These are phyloP conservation scores for Drosophila tani DNA, from an alignment of 1,140 invertebrate species.

Conservation along the genomic window DNA sequence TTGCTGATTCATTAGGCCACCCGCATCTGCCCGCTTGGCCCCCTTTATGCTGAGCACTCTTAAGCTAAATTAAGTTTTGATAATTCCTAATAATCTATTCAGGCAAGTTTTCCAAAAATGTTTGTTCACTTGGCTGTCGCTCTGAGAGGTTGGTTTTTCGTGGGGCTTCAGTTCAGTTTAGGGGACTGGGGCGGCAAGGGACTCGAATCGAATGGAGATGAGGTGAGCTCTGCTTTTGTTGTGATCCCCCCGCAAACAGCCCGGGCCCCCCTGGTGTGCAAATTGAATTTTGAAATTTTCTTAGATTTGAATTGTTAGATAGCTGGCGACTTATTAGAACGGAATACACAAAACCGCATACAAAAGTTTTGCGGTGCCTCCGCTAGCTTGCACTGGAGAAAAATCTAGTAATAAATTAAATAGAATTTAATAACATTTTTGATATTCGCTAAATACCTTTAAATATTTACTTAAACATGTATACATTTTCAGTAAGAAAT, in stretches of 20 bases:
- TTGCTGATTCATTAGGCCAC: slow-evolving; percentile 64
- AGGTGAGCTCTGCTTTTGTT: slow-evolving; percentile 52
- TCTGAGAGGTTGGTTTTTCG: slow-evolving; percentile 29
- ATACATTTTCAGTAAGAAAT: too few species aligned
- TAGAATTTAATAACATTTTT: background rate
- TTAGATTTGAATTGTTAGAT: slow-evolving; percentile 75
- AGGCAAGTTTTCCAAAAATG: slow-evolving; percentile 75
- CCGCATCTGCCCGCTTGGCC: slow-evolving; percentile 23
- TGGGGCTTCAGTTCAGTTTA: background rate
- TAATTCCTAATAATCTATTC: slow-evolving; percentile 84
- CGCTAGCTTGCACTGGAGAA: slow-evolving; percentile 21
- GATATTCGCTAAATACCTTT: too few species aligned
- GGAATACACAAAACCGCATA: slow-evolving; percentile 39
- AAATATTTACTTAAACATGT: too few species aligned
- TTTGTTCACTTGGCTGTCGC: slow-evolving; percentile 70
- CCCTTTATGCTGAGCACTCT: slow-evolving; percentile 34
- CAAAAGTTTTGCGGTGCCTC: slow-evolving; percentile 63
- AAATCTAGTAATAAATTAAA: background rate
- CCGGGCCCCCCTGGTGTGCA: slow-evolving; percentile 20
- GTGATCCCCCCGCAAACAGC: slow-evolving; percentile 24
- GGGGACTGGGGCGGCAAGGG: slow-evolving; percentile 5
- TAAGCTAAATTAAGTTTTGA: slow-evolving; percentile 83
- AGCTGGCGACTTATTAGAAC: slow-evolving; percentile 69
- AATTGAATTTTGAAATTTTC: slow-evolving; percentile 81
- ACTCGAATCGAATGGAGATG: background rate